Base-by-base conservation (phyloP, 1,140 invertebrate genomes). In the Periplaneta americana region DNA sequence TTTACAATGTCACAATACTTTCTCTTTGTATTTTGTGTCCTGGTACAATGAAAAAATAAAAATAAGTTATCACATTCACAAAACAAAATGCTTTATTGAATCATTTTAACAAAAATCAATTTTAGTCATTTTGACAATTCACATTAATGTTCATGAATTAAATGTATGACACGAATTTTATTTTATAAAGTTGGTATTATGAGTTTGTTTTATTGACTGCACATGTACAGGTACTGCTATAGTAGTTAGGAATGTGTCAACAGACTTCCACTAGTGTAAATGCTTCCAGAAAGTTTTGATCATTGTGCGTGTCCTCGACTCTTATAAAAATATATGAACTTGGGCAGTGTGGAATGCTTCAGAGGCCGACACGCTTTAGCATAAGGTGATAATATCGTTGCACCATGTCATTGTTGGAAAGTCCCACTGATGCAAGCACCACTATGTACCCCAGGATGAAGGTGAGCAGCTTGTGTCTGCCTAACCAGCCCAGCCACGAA, bases 391-490 rank as follows among this genome's bases (percentile, higher is more conserved):
- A 88, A 83, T 89, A 89, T 79, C 87, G 88, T 82, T 89, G 88
- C 17, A 89, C 85, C 83, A 86, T 86, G 84, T 86, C 88, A 75
- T 89, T 90, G 75, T 88, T 86, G 0, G 87, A 86, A n/a, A 89
- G 80, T 37, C 89, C 89, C 75, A 90, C 85, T 28, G 89, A 89
- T 33, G 88, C 87, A 74, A 90, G 84, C 34, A 90, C 83, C 10
- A 90, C 85, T 22, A 89, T 85, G 34, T 90, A 90, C 34, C 88
- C 87, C 48, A 89, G 85, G 8, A 89, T 86, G 81, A 88, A 88
- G 35, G 88, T 89, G 48, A 90, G 79, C 34, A 90, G 85, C 84
- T 89, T 90, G 83, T 90, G 88, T 34, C 87, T 86, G 78, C 86
- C 87, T 57, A 90, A 85, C 89, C 89, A 89, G 15, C 74, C 28